phyloP scores from a whole-genome alignment of 1,140 invertebrate species.

The Drosophila ohnishii region DNA sequence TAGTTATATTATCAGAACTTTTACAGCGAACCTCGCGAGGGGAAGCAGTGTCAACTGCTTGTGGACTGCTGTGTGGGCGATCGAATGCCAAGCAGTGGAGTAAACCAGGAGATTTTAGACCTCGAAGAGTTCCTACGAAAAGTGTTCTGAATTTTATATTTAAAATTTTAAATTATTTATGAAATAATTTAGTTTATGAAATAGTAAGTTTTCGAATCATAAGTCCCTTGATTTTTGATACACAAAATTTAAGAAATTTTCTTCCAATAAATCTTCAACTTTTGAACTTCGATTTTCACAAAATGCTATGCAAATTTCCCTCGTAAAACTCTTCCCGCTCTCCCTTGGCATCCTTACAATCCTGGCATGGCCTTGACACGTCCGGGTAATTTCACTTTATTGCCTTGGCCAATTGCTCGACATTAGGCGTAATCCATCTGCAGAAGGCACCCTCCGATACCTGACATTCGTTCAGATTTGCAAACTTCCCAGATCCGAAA shows the following conservation, averaged over 20 bases:
- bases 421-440: constrained; percentile 78
- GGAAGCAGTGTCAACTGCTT: not conserved
- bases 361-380: constrained; percentile 64
- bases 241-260: not conserved
- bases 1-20: not conserved
- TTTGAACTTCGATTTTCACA: not conserved
- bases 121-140: no score
- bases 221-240: not conserved
- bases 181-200: no score
- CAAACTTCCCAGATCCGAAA: constrained; percentile 69
- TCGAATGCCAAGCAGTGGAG: not conserved
- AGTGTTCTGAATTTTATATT: no score
- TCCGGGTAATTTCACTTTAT: constrained; percentile 75
- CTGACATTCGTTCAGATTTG: constrained; percentile 68
- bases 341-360: not conserved
- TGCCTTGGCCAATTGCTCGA: constrained; percentile 73
- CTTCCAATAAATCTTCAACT: not conserved
- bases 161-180: no score
- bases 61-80: not conserved
- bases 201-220: no score
- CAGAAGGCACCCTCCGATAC: constrained; percentile 52
- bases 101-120: no score
- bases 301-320: not conserved
- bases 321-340: not conserved
- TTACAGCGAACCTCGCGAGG: constrained; percentile 12